These are phyloP conservation scores for Microplitis deprimator DNA, from an alignment of 2,888 invertebrate genomes.

Conservation along the genomic window DNA sequence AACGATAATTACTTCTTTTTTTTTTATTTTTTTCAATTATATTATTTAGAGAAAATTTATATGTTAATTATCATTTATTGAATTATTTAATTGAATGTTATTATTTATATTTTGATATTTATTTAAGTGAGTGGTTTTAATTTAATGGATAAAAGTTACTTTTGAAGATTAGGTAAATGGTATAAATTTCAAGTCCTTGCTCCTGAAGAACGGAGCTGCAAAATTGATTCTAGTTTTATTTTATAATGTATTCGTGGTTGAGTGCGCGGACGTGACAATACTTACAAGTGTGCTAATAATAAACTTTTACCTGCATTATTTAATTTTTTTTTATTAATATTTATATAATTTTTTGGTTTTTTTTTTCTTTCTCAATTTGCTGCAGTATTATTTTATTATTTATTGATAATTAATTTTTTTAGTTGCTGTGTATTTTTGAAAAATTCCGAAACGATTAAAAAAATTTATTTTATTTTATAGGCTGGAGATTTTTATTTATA, in stretches of 20 bases:
- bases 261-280: slow-evolving; percentile 60
- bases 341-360: slow-evolving; percentile 8
- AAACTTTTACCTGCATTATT: slow-evolving; percentile 59
- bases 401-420: no score
- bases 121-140: background rate
- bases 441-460: background rate
- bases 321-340: slow-evolving; percentile 53
- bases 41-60: no score
- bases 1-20: slow-evolving; percentile 1
- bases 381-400: background rate
- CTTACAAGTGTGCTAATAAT: slow-evolving; percentile 64
- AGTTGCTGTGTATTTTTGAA: no score
- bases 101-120: background rate
- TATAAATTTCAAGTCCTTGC: background rate
- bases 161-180: background rate
- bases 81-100: background rate
- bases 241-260: slow-evolving; percentile 52
- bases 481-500: no score
- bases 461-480: background rate
- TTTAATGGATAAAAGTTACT: background rate
- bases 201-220: background rate
- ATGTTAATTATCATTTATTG: background rate
- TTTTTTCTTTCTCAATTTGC: background rate
- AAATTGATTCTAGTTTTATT: slow-evolving; percentile 42
- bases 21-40: background rate